These are phyloP conservation scores for Oncorhynchus clarkii DNA, from an alignment of 2,113 vertebrate species.

Conservation along the genomic window DNA sequence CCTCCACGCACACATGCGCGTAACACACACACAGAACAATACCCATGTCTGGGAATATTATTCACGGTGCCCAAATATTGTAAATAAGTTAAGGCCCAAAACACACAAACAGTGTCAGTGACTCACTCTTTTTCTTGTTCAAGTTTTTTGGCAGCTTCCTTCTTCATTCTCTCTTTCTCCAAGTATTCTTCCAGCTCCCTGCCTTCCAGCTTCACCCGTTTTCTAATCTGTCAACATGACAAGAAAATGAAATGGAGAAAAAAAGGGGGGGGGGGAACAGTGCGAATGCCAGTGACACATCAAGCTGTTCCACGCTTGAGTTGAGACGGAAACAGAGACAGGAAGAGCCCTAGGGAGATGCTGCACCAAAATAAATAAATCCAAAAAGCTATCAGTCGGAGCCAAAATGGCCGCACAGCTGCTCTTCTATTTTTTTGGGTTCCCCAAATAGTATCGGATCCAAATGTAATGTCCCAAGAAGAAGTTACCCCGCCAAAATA, in stretches of 20 bases:
- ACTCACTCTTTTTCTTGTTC: conserved; percentile 99
- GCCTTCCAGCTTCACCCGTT: conserved; percentile 94
- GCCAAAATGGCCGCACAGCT: neutral
- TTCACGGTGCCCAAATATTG: neutral
- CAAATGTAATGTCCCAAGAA: too few species aligned
- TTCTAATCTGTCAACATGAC: conserved; percentile 78
- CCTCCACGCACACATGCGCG: too few species aligned
- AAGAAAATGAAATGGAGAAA: conserved; percentile 14
- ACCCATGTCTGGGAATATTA: neutral
- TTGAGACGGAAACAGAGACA: conserved; percentile 18
- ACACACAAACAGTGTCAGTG: neutral
- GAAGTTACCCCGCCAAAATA: too few species aligned
- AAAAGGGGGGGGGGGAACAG: too few species aligned
- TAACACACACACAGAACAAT: too few species aligned
- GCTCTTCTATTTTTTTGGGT: neutral
- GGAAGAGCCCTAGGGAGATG: conserved; percentile 4
- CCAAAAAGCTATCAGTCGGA: neutral
- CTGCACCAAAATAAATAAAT: neutral
- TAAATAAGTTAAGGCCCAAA: neutral
- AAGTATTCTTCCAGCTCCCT: conserved; percentile 94
- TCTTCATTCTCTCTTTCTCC: conserved; percentile 95
- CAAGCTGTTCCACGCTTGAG: neutral
- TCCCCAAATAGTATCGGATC: too few species aligned
- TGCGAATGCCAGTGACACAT: conserved; percentile 28
- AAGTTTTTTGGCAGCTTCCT: conserved; percentile 95